Conservation (phyloP, 2,113 vertebrate species). For the Entomyzon cyanotis region DNA sequence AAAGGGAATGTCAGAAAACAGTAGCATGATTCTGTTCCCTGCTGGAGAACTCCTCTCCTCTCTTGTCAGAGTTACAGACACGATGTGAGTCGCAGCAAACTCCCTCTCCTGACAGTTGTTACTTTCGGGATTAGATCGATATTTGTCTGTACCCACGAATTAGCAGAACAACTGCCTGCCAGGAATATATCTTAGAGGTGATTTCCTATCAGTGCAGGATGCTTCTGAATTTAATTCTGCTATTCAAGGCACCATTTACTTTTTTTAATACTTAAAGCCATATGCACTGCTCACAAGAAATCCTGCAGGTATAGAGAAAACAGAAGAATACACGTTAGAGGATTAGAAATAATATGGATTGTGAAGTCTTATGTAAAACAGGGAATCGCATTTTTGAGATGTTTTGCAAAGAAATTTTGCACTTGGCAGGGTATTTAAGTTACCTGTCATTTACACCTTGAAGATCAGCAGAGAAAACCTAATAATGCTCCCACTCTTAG, state of each 20-base stretch:
- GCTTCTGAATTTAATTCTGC: conserved; percentile 55
- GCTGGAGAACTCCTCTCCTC: neutral
- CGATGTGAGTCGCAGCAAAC: neutral
- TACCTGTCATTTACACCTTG: conserved; percentile 55
- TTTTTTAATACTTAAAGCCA: conserved; percentile 53
- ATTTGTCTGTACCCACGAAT: conserved; percentile 35
- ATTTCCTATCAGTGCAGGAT: conserved; percentile 17
- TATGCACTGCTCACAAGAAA: conserved; percentile 25
- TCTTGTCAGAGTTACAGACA: neutral
- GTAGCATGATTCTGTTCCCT: conserved; percentile 4
- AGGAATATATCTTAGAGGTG: conserved; percentile 23
- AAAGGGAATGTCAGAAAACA: conserved; percentile 34
- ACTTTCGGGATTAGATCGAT: conserved; percentile 51
- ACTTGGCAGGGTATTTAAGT: conserved; percentile 59
- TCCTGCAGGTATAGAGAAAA: conserved; percentile 60
- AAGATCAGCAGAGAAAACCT: conserved; percentile 55
- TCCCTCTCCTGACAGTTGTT: conserved; percentile 7
- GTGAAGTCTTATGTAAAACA: conserved; percentile 63
- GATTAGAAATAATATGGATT: conserved; percentile 67
- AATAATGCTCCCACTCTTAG: conserved; percentile 49
- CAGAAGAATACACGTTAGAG: conserved; percentile 17
- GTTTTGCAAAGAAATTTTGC: conserved; percentile 49
- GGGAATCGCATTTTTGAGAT: conserved; percentile 18
- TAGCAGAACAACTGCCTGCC: conserved; percentile 33
- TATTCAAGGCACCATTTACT: conserved; percentile 44